These are phyloP conservation scores for Caloenas nicobarica DNA, from an alignment of 2,113 vertebrate genomes.

Conservation along the genomic window DNA sequence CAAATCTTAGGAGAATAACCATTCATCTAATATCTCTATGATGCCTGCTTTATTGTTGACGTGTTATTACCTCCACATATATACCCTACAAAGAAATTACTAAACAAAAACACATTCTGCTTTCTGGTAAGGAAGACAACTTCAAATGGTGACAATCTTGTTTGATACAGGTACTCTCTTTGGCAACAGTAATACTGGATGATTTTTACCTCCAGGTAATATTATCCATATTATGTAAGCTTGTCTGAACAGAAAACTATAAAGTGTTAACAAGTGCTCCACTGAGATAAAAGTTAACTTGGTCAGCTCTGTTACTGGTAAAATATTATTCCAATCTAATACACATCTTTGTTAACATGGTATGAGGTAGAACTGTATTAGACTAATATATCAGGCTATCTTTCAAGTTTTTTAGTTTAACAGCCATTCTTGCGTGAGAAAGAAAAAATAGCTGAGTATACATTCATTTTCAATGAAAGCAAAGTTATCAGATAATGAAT, in stretches of 20 bases:
- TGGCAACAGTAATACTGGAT: not conserved
- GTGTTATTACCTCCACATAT: not conserved
- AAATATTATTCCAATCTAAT: not conserved
- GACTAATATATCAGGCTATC: not conserved
- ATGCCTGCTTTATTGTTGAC: not conserved
- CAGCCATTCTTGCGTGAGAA: not conserved
- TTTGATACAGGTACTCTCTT: not conserved
- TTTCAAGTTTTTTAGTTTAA: not conserved
- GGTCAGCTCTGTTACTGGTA: not conserved
- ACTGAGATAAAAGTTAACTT: not conserved
- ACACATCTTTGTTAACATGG: not conserved
- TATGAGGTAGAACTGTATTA: not conserved
- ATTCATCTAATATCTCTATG: not conserved
- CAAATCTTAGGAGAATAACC: not conserved
- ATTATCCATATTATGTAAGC: not conserved
- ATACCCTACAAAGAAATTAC: not conserved
- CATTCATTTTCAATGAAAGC: constrained; percentile 29
- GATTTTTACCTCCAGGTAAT: not conserved
- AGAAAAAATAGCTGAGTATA: not conserved
- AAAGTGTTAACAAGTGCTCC: not conserved
- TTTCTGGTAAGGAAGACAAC: not conserved
- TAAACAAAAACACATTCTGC: not conserved
- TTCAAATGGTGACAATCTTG: not conserved
- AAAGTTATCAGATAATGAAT: constrained; percentile 60
- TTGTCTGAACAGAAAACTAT: not conserved